phyloP scores from a whole-genome alignment of 2,888 invertebrate genomes.

The Anodontia alba region DNA sequence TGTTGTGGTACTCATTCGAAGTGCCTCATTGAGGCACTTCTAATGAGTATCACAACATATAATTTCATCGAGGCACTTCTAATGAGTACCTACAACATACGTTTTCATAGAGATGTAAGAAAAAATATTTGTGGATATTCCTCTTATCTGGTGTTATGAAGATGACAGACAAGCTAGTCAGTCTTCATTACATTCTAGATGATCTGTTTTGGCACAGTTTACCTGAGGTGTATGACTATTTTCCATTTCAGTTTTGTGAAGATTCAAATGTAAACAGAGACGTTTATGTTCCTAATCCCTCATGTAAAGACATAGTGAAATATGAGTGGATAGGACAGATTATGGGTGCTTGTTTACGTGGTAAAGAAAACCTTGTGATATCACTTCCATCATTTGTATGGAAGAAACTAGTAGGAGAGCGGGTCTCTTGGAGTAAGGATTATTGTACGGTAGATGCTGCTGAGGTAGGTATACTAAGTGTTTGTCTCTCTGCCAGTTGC shows the following conservation, averaged over 20 bases:
- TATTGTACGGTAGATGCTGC: conserved; percentile 82
- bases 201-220: too few species aligned
- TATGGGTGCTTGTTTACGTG: conserved; percentile 84
- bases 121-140: too few species aligned
- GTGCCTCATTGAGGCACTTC: too few species aligned
- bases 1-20: too few species aligned
- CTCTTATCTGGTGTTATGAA: too few species aligned
- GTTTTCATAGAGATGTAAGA: too few species aligned
- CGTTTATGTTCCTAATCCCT: conserved; percentile 82
- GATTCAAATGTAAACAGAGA: conserved; percentile 81
- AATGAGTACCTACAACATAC: too few species aligned
- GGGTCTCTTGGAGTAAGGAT: conserved; percentile 81
- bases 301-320: conserved; percentile 79
- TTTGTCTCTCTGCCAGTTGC: not conserved
- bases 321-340: conserved; percentile 84
- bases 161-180: too few species aligned
- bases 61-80: too few species aligned
- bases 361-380: conserved; percentile 83
- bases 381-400: conserved; percentile 83
- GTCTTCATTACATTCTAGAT: too few species aligned
- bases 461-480: conserved; percentile 71
- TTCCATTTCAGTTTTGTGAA: conserved; percentile 62
- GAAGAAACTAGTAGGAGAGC: conserved; percentile 83
- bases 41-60: too few species aligned
- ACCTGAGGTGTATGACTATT: too few species aligned